A percentile compares a stretch with the other conserved stretches of the same genome.
These are phyloP conservation scores for Tiphia femorata DNA, from an alignment of 2,888 invertebrate species.

Conservation along the genomic window DNA sequence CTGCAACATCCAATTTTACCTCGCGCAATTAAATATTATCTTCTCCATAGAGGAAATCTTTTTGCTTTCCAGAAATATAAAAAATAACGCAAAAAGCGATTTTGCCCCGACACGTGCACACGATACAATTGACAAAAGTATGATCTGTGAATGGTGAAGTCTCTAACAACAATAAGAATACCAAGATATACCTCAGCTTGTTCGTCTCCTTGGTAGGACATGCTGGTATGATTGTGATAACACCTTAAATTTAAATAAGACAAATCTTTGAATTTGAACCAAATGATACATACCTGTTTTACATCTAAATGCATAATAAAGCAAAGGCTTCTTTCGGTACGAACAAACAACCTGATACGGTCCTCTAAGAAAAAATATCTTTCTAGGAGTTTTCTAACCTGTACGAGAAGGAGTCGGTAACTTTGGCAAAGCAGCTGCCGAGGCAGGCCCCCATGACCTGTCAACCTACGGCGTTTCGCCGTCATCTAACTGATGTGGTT, in stretches of 20 bases:
- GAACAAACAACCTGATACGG: too few species aligned
- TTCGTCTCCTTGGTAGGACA: conserved; percentile 57
- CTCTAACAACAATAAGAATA: background rate
- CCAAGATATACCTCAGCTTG: conserved; percentile 54
- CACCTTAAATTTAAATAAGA: conserved; percentile 41
- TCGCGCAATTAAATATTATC: too few species aligned
- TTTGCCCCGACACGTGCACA: too few species aligned
- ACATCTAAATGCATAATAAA: too few species aligned
- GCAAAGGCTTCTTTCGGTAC: too few species aligned
- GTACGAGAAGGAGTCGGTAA: conserved; percentile 56
- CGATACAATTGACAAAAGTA: too few species aligned
- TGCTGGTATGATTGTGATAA: conserved; percentile 56
- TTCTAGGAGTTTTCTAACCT: conserved; percentile 51
- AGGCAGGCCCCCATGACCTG: conserved; percentile 71
- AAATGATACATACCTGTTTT: background rate
- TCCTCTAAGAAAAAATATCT: too few species aligned
- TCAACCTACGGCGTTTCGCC: conserved; percentile 51
- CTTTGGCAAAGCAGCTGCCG: conserved; percentile 69
- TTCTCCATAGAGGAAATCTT: too few species aligned
- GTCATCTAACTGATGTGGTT: conserved; percentile 53
- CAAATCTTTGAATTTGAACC: background rate
- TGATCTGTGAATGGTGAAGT: too few species aligned
- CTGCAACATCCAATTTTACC: too few species aligned
- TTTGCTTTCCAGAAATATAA: too few species aligned
- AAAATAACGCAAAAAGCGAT: too few species aligned